Conservation (phyloP, 2,797 vertebrate genomes). For the Balearica regulorum region DNA sequence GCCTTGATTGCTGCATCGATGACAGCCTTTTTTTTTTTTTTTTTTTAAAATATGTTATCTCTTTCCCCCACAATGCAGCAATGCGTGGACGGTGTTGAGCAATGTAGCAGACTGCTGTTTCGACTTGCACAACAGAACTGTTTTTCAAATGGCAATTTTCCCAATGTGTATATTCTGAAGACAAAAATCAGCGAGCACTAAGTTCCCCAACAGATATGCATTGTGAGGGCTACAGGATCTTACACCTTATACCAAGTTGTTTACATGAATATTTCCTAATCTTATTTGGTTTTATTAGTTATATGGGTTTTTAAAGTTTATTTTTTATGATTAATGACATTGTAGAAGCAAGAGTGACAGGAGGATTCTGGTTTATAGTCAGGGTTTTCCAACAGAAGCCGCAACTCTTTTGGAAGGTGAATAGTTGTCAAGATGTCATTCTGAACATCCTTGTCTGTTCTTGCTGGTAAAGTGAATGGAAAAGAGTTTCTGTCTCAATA, state of each 20-base stretch:
- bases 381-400: background rate
- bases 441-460: background rate
- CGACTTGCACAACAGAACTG: background rate
- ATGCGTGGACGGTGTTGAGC: background rate
- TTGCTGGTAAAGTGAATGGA: background rate
- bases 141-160: background rate
- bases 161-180: background rate
- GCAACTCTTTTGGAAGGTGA: background rate
- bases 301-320: background rate
- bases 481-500: background rate
- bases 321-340: background rate
- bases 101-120: background rate
- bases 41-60: background rate
- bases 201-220: background rate
- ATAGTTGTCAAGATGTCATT: background rate
- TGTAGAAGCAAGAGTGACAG: background rate
- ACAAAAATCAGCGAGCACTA: background rate
- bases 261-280: background rate
- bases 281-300: background rate
- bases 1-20: background rate
- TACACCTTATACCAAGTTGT: background rate
- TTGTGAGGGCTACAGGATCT: background rate
- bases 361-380: background rate
- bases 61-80: background rate
- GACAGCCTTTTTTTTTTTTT: background rate